These are phyloP conservation scores for Macroteleia sp. DNA, from an alignment of 2,888 invertebrate species.

Conservation along the genomic window DNA sequence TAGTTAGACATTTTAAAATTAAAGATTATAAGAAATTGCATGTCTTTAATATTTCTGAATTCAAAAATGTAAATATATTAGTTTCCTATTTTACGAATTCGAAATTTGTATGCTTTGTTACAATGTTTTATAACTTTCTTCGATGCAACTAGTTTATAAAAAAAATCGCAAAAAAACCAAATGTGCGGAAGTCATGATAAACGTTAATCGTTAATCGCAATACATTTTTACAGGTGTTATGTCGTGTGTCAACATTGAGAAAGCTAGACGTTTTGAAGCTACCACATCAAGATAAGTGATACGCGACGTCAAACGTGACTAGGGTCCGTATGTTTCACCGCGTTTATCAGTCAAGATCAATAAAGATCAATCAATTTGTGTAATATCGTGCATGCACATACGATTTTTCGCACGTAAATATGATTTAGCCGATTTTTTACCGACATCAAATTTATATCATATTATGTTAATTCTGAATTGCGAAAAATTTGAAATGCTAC, in stretches of 20 bases:
- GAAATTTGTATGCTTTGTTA: no score
- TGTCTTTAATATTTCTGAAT: no score
- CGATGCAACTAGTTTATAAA: no score
- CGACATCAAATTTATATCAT: constrained; percentile 20
- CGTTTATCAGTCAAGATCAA: constrained; percentile 46
- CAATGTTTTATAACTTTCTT: no score
- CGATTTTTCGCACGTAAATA: constrained; percentile 18
- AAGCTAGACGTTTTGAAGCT: constrained; percentile 40
- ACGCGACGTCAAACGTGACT: constrained; percentile 37
- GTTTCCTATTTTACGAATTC: no score
- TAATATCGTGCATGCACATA: constrained; percentile 27
- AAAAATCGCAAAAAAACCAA: no score
- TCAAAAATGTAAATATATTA: no score
- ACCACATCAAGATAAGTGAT: constrained; percentile 49
- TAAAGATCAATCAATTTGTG: constrained; percentile 44
- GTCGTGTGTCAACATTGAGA: constrained; percentile 42
- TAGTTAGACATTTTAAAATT: no score
- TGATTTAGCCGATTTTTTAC: constrained; percentile 10
- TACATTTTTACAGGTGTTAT: constrained; percentile 28
- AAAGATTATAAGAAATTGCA: no score
- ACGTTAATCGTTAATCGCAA: constrained; percentile 11
- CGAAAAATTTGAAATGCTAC: constrained; percentile 38
- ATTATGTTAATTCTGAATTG: constrained; percentile 33
- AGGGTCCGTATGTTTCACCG: constrained; percentile 29
- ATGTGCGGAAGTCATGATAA: constrained; percentile 39